Percentiles rank a stretch among this genome's conserved stretches.
These are phyloP conservation scores for Sebastes trivittatus DNA, from an alignment of 2,797 vertebrate species.

Conservation along the genomic window DNA sequence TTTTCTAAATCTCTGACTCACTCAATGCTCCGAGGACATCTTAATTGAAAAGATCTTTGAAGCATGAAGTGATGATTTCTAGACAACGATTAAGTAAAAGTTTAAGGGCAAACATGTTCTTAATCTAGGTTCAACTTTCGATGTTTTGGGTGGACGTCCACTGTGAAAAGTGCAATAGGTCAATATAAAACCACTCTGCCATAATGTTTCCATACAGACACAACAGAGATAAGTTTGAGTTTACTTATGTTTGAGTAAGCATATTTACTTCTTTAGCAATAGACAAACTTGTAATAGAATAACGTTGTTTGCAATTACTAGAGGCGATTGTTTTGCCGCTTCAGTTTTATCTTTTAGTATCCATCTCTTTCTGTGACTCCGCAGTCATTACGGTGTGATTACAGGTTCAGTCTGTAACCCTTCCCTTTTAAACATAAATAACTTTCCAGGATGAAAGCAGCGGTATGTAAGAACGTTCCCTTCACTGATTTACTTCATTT, in stretches of 20 bases:
- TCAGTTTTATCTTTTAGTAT: neutral
- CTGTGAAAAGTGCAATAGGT: neutral
- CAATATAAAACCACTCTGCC: neutral
- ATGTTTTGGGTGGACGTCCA: neutral
- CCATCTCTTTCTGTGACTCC: slow-evolving; percentile 24
- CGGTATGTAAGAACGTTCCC: slow-evolving; percentile 31
- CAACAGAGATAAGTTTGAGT: neutral
- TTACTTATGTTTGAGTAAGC: neutral
- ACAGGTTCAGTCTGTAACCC: slow-evolving; percentile 29
- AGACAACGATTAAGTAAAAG: neutral
- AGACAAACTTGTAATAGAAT: slow-evolving; percentile 9
- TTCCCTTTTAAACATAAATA: slow-evolving; percentile 50
- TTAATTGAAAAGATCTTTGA: slow-evolving; percentile 25
- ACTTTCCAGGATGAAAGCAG: slow-evolving; percentile 37
- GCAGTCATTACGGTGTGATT: slow-evolving; percentile 50
- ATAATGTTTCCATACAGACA: neutral
- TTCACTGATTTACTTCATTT: slow-evolving; percentile 53
- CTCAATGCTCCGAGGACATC: neutral
- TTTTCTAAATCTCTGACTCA: neutral
- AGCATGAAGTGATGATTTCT: slow-evolving; percentile 24
- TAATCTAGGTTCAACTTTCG: neutral
- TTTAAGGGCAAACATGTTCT: neutral
- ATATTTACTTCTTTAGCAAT: neutral
- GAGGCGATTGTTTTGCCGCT: slow-evolving; percentile 25
- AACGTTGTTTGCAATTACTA: slow-evolving; percentile 18